Base-by-base conservation (phyloP, 2,797 vertebrate genomes). In the Coluber constrictor region DNA sequence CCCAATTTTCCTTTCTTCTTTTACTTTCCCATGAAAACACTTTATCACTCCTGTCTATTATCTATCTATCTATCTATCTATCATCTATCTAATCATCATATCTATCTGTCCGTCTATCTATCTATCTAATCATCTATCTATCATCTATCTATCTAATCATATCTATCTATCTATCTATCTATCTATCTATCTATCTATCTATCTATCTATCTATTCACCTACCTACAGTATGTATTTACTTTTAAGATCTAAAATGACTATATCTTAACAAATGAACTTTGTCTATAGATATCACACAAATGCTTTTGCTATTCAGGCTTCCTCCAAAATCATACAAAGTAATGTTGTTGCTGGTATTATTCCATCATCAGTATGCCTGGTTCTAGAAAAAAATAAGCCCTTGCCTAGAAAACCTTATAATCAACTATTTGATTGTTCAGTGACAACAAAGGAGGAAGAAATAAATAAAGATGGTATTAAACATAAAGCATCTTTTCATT, bases 251-350 rank as follows among this genome's bases (percentile, higher is more conserved):
- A 79, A 79, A 79, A 43, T 79, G 70, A 79, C 70, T 9, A 4
- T 79, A 79, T 79, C 66, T 94, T 91, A 93, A 93, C 47, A 16
- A 91, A 51, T 83, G 92, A 95, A 79, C 23, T 10, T 60, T 94
- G 87, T 92, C 57, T 56, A 7, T 92, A 29, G 15, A 70, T 55
- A 5, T 74, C 6, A 86, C 32, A 74, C 7, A 37, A 37, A 37
- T 18, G 8, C 3, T 79, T 83, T n/a, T 89, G 59, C 59, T 43
- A 5, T 32, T 10, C 9, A 59, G 63, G 4, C 56, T 29, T 51
- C 5, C 5, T 86, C 23, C 25, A 90, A 86, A 90, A 83, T n/a
- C 12, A 13, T 87, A 51, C n/a, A 11, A 57, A 61, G 74, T 2
- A 51, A n/a, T 7, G 32, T 25, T 5, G 63, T 9, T 13, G 37